These are phyloP conservation scores for Sphecodes monilicornis DNA, from an alignment of 2,888 invertebrate species.

Conservation along the genomic window DNA sequence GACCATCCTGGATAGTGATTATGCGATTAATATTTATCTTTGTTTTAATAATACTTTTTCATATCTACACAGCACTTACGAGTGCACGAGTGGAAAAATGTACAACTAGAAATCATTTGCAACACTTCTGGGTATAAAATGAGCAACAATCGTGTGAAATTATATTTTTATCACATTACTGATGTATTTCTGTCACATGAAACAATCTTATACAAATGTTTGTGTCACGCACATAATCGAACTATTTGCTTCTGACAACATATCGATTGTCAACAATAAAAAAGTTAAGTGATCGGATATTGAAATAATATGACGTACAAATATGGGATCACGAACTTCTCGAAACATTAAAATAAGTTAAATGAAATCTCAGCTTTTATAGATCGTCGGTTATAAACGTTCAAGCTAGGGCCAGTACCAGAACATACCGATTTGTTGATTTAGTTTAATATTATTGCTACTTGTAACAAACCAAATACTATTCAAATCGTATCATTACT, in stretches of 20 bases:
- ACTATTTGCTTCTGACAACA: not conserved
- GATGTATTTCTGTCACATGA: constrained; percentile 37
- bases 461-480: not conserved
- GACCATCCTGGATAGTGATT: not conserved
- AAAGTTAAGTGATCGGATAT: not conserved
- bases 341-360: not conserved
- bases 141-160: constrained; percentile 24
- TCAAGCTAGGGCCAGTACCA: not conserved
- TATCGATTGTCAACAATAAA: not conserved
- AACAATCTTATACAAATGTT: constrained; percentile 13
- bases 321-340: constrained; percentile 12
- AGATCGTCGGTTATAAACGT: not conserved
- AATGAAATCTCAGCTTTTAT: constrained; percentile 1
- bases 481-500: not conserved
- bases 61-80: not conserved
- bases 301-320: constrained; percentile 13
- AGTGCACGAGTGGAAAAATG: not conserved
- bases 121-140: constrained; percentile 31
- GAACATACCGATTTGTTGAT: not conserved
- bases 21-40: not conserved
- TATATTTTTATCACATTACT: constrained; percentile 8
- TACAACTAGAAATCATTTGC: not conserved
- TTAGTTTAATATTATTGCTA: constrained; percentile 10
- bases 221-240: not conserved
- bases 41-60: constrained; percentile 11